These are phyloP conservation scores for Antechinus stuartii DNA, from an alignment of 2,113 vertebrate genomes.

Conservation along the genomic window DNA sequence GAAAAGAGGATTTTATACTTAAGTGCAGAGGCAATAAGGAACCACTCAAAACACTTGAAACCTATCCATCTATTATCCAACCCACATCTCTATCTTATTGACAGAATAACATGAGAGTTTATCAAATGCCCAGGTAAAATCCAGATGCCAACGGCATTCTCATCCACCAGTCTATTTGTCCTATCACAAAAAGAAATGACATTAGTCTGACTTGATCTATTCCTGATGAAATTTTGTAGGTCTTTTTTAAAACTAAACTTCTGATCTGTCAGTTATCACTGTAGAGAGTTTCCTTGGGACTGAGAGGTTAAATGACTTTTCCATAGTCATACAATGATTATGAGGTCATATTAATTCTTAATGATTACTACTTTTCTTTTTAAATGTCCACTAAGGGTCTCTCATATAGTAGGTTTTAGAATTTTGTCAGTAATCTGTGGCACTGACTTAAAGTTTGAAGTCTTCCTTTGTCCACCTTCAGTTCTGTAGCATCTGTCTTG, in stretches of 20 bases:
- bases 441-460: not conserved
- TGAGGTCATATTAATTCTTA: not conserved
- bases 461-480: not conserved
- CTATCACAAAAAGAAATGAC: not conserved
- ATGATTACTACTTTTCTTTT: not conserved
- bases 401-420: not conserved
- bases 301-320: not conserved
- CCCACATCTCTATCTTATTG: not conserved
- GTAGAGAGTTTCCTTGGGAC: not conserved
- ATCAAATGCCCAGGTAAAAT: not conserved
- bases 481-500: not conserved
- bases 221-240: not conserved
- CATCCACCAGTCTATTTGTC: not conserved
- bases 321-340: not conserved
- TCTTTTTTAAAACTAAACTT: not conserved
- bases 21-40: not conserved
- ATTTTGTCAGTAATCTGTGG: not conserved
- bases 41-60: not conserved
- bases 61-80: not conserved
- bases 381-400: not conserved
- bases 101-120: not conserved
- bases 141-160: not conserved
- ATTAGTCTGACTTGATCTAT: not conserved
- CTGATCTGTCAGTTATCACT: not conserved
- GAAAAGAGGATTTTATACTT: not conserved